Evolutionary conservation across 2,888 invertebrate species (phyloP).

Genomic region (Lysandra coridon): DNA sequence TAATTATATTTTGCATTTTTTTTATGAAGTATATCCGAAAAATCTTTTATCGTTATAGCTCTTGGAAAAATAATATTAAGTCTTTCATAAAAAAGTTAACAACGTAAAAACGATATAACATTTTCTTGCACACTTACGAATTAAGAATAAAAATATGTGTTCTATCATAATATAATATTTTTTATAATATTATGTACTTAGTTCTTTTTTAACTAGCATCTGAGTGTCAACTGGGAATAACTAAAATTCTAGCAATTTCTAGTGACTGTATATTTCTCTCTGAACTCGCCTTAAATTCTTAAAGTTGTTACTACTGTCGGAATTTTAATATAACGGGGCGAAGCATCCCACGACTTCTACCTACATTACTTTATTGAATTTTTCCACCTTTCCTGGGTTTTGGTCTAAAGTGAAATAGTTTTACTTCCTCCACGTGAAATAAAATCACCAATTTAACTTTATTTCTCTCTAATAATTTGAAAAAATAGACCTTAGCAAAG

Average conservation of each 20-base stretch:
- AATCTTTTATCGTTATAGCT: no score
- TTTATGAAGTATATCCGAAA: no score
- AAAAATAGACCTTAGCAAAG: no score
- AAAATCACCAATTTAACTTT: neutral
- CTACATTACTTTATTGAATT: constrained; percentile 16
- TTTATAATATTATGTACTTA: neutral
- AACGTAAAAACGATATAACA: no score
- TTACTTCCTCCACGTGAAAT: neutral
- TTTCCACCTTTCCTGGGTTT: neutral
- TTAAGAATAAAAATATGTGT: no score
- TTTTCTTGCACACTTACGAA: no score
- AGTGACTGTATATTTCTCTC: constrained; percentile 26
- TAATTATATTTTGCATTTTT: no score
- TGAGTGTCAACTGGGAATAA: neutral
- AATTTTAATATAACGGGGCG: constrained; percentile 18
- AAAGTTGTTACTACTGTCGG: constrained; percentile 7
- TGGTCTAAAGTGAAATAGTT: neutral
- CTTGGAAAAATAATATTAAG: no score
- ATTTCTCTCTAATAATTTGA: no score
- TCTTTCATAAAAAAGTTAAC: no score
- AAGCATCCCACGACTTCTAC: neutral
- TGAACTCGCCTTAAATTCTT: constrained; percentile 29
- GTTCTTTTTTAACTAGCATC: neutral
- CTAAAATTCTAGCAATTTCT: neutral
- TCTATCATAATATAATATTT: neutral